Evolutionary conservation across 2,888 invertebrate species (phyloP).

Genomic region (Nomada flava): DNA sequence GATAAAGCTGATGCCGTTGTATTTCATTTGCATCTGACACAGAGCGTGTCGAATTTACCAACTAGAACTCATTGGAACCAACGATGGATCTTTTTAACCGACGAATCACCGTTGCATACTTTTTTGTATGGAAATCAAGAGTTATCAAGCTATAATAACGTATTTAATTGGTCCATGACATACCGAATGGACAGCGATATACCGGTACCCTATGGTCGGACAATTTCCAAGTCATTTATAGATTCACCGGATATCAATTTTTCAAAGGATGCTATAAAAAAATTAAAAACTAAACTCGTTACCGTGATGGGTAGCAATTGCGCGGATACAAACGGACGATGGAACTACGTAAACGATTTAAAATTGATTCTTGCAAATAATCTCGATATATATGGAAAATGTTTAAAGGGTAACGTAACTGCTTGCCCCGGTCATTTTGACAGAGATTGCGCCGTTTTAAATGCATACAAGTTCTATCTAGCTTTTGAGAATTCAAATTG

Average conservation of each 20-base stretch:
- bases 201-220: conserved; percentile 89
- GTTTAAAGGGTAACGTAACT: conserved; percentile 83
- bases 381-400: conserved; percentile 86
- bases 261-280: conserved; percentile 62
- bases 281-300: conserved; percentile 83
- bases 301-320: conserved; percentile 88
- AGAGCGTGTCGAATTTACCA: conserved; percentile 85
- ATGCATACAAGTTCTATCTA: conserved; percentile 88
- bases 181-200: conserved; percentile 88
- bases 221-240: conserved; percentile 75
- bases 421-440: conserved; percentile 88
- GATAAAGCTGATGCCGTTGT: conserved; percentile 88
- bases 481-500: conserved; percentile 90
- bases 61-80: conserved; percentile 84
- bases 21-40: conserved; percentile 86
- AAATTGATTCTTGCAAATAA: conserved; percentile 85
- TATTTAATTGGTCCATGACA: conserved; percentile 91
- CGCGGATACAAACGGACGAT: conserved; percentile 84
- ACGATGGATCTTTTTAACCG: conserved; percentile 89
- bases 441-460: conserved; percentile 86
- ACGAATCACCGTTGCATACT: conserved; percentile 88
- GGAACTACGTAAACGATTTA: conserved; percentile 86
- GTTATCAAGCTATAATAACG: conserved; percentile 85
- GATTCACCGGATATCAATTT: conserved; percentile 77
- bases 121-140: conserved; percentile 84